Percentiles rank a stretch among this genome's conserved stretches.
Evolutionary conservation across 2,113 vertebrate species (phyloP).

Genomic region (Clinocottus analis): DNA sequence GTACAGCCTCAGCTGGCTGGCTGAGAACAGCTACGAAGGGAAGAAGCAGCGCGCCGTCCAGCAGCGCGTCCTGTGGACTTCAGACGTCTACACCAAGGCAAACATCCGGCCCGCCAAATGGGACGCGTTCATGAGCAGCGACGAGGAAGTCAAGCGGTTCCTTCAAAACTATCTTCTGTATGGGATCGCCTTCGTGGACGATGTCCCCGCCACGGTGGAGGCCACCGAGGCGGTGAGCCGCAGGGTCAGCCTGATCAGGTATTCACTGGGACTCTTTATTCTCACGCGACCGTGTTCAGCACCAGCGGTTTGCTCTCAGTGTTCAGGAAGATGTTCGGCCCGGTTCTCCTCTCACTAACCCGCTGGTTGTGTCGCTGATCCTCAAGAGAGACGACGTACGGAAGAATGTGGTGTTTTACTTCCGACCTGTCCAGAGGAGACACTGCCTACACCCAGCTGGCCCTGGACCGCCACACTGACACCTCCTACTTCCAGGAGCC

Average conservation of each 20-base stretch:
- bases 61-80: constrained; percentile 89
- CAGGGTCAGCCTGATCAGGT: constrained; percentile 94
- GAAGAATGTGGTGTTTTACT: constrained; percentile 93
- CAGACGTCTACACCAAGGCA: constrained; percentile 85
- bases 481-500: constrained; percentile 96
- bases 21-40: constrained; percentile 90
- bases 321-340: too few relatives aligned
- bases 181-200: constrained; percentile 92
- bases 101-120: constrained; percentile 82
- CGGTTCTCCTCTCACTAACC: not conserved
- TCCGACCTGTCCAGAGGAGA: constrained; percentile 94
- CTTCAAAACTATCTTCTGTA: constrained; percentile 90
- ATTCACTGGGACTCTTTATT: not conserved
- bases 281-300: not conserved
- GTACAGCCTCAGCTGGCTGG: constrained; percentile 90
- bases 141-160: constrained; percentile 88
- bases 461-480: constrained; percentile 92
- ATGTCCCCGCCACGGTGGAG: constrained; percentile 87
- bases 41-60: constrained; percentile 85
- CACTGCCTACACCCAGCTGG: constrained; percentile 91
- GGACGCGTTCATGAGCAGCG: constrained; percentile 87
- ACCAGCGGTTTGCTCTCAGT: not conserved
- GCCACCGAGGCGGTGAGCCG: constrained; percentile 86
- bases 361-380: constrained; percentile 21
- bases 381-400: constrained; percentile 92